Evolutionary conservation across 2,113 vertebrate genomes (phyloP), one percentile per base, ranked within the genome.

Genomic region (Plectropomus leopardus): DNA sequence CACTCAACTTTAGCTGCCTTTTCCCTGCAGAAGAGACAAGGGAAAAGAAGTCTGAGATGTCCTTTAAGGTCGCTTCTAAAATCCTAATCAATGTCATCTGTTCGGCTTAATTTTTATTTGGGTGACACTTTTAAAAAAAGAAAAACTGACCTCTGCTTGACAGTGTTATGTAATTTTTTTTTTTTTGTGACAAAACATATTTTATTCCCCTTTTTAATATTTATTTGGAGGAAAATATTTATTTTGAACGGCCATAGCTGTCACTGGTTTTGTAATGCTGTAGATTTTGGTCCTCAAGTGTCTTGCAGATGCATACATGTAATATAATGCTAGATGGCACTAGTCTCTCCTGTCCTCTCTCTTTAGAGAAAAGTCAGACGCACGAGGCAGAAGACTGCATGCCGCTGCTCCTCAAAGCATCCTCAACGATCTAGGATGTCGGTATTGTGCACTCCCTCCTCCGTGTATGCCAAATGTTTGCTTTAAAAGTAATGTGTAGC

Each of bases 1-100:
- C 83, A 80, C 47, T 85, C 84, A 80, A 72, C 75, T 91, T 90
- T 86, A 86, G 83, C 82, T 50, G 28, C 65, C 53, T 71, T 58
- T 61, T 64, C 71, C 84, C 67, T 14, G 57, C 16, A 34, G 85
- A 72, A 45, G 58, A 68, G 64, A 74, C 1, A 42, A 80, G 53
- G 72, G n/a, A 51, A 50, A 55, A 48, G 44, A 82, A 53, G 40
- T 72, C 16, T 26, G 4, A 61, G 63, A 23, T 53, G 75, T 81
- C 63, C 30, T 80, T 65, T 58, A 82, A 79, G 75, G 44, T 36
- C 23, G 14, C 60, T 42, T 74, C 51, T 54, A 67, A 36, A 61
- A 67, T 80, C 64, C 23, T 5, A 40, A 57, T 34, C 53, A n/a
- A 4, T 54, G 71, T 84, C 66, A 36, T 70, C 13, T 55, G 40